A percentile compares a stretch with the other conserved stretches of the same genome.
Evolutionary conservation across 1,140 invertebrate species (phyloP).

Genomic region (Apis laboriosa): DNA sequence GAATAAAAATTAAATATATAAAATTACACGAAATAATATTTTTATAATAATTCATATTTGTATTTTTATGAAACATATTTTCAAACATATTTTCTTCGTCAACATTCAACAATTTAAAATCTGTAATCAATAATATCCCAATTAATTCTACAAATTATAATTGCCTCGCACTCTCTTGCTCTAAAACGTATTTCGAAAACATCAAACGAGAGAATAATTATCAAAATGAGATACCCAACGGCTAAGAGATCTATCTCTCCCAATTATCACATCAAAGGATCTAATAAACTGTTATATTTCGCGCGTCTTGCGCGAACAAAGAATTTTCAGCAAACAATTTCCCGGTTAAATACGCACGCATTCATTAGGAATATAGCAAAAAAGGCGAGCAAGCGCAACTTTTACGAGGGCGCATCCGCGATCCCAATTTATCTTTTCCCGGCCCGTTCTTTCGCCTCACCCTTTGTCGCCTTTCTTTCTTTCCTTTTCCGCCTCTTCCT

Average conservation of each 20-base stretch:
- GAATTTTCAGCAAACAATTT: conserved; percentile 37
- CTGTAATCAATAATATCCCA: no score
- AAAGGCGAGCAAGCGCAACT: conserved; percentile 13
- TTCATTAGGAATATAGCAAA: conserved; percentile 34
- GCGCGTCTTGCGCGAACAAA: background rate
- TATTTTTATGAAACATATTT: background rate
- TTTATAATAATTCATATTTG: background rate
- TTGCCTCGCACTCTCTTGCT: no score
- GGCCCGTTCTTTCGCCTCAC: conserved; percentile 36
- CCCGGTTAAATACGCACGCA: conserved; percentile 31
- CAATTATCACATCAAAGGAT: background rate
- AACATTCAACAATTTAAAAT: no score
- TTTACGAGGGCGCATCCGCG: conserved; percentile 49
- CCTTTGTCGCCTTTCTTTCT: conserved; percentile 63
- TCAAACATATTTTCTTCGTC: no score
- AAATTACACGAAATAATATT: background rate
- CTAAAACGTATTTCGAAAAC: no score
- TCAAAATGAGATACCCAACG: no score
- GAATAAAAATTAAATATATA: background rate
- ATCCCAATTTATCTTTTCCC: conserved; percentile 63
- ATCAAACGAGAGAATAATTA: no score
- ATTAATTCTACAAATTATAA: no score
- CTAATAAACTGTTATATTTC: background rate
- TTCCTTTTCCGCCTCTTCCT: conserved; percentile 27
- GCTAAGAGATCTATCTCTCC: background rate